Conservation (phyloP, 2,888 invertebrate genomes). For the Caenorhabditis sulstoni region DNA sequence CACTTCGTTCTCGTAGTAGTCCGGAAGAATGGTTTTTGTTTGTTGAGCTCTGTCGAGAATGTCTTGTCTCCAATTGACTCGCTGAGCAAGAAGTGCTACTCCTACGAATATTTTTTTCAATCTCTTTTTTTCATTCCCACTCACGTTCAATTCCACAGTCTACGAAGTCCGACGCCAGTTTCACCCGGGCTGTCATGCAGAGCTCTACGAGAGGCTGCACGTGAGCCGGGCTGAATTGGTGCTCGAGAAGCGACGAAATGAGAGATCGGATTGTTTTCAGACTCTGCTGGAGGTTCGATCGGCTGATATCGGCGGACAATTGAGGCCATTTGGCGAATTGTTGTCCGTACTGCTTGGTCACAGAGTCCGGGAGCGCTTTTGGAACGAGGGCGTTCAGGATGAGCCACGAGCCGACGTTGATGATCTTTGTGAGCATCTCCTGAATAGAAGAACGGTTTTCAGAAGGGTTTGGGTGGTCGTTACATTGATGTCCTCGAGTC, state of each 20-base stretch:
- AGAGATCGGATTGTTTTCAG: constrained; percentile 72
- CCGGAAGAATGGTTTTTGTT: constrained; percentile 78
- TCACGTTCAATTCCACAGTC: constrained; percentile 69
- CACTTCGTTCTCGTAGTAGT: constrained; percentile 79
- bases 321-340: constrained; percentile 78
- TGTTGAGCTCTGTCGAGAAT: constrained; percentile 68
- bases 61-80: constrained; percentile 79
- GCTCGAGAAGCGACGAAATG: constrained; percentile 74
- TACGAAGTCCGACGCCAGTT: constrained; percentile 72
- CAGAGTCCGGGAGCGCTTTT: constrained; percentile 58
- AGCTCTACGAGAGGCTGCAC: constrained; percentile 78
- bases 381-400: constrained; percentile 79
- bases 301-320: constrained; percentile 61
- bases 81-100: constrained; percentile 66
- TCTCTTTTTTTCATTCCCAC: no score
- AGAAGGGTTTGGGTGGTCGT: background rate
- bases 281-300: constrained; percentile 69
- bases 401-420: constrained; percentile 80
- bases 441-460: no score
- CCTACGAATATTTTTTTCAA: constrained; percentile 52
- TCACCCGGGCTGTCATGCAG: constrained; percentile 77
- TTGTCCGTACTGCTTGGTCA: constrained; percentile 61
- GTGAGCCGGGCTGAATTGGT: constrained; percentile 70
- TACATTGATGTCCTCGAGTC: constrained; percentile 77
- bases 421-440: constrained; percentile 79